Evolutionary conservation across 2,113 vertebrate species (phyloP), one percentile per base, ranked within the genome.

Genomic region (Odocoileus hemionus): DNA sequence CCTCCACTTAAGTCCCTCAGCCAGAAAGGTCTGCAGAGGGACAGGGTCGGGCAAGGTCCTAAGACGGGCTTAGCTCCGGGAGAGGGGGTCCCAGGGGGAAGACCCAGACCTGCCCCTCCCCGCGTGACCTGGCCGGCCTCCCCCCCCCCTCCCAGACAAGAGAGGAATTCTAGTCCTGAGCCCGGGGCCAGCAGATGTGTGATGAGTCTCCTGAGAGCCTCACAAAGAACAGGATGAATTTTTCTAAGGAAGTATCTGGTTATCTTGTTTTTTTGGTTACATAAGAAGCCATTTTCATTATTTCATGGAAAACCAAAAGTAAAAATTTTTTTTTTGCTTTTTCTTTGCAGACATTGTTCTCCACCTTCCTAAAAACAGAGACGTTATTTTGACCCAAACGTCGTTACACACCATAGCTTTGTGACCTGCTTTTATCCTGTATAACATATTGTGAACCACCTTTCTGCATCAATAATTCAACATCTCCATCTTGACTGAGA

Each of bases 11-110:
- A 47, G 36, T 15, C 54, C 55, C 67, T 17, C 8, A 7, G 13
- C 55, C 36, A 6, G 33, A 58, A n/a, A 23, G 6, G 45, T 54
- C 15, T 33, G 30, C 17, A 54, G 60, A 83, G 10, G 50, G 4
- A 25, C 43, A 17, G 26, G 9, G 26, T 36, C 23, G 1, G 39
- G 39, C 55, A 33, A 17, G 58, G n/a, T 33, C 33, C 23, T 8
- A 9, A 15, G 30, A 30, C 50, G 19, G 52, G 36, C 21, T 79
- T 11, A 60, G n/a, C 45, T 23, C 60, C 28, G 89, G 58, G 55
- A 14, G 50, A 50, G 19, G 45, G 26, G 30, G 28, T 30, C n/a
- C 1, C 0, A 0, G 39, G 7, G 14, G 0, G 7, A 9, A 14
- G 36, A 19, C 15, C 26, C 47, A 21, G 79, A 21, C 33, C 55